Evolutionary conservation across 2,888 invertebrate genomes (phyloP).

Genomic region (Cataglyphis albicans): DNA sequence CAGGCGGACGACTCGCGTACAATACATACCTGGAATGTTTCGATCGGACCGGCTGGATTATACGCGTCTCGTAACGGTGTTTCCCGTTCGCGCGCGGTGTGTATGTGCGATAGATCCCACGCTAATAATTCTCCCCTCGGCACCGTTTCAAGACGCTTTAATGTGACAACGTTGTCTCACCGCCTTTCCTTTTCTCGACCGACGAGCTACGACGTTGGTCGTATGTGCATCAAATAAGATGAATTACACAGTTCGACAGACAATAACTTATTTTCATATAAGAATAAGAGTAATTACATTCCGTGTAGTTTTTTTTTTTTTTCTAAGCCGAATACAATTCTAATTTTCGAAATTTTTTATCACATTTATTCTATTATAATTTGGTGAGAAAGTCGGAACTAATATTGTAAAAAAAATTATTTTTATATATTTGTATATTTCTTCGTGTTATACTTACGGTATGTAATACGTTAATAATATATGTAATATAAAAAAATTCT

Average conservation of each 20-base stretch:
- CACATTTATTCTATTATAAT: neutral
- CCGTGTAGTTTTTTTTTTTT: neutral
- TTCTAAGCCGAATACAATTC: neutral
- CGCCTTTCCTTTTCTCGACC: conserved; percentile 67
- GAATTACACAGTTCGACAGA: conserved; percentile 7
- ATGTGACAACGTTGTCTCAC: conserved; percentile 69
- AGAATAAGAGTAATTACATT: neutral
- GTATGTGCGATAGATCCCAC: conserved; percentile 80
- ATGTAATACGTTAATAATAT: neutral
- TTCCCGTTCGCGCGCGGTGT: conserved; percentile 66
- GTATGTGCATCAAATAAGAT: conserved; percentile 2
- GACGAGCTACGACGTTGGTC: conserved; percentile 18
- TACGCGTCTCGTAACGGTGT: conserved; percentile 81
- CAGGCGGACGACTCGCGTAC: conserved; percentile 70
- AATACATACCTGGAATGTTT: conserved; percentile 83
- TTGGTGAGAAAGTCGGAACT: neutral
- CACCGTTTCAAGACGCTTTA: conserved; percentile 72
- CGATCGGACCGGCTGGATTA: conserved; percentile 75
- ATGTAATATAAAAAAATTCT: neutral
- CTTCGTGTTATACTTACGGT: neutral
- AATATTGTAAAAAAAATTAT: neutral
- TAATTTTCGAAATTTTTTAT: neutral
- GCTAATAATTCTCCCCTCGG: conserved; percentile 80
- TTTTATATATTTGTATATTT: neutral
- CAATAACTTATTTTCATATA: neutral